These are phyloP conservation scores for Drosophila trichaetosa DNA, from an alignment of 2,888 invertebrate species.

Conservation along the genomic window DNA sequence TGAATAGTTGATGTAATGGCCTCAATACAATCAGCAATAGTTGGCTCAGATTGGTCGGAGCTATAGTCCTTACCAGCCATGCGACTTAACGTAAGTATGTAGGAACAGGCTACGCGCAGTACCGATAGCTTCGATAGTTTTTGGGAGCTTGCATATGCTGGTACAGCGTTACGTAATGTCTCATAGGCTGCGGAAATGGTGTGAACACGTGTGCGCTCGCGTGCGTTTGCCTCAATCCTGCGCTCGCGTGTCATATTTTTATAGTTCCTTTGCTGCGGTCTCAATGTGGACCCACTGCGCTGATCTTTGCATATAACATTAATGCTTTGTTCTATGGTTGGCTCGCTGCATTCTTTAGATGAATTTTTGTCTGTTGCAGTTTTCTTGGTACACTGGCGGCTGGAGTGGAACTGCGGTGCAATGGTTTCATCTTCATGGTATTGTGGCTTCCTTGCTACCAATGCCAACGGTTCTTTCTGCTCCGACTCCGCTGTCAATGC, in stretches of 20 bases:
- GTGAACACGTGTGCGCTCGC: slow-evolving; percentile 96
- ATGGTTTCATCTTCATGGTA: slow-evolving; percentile 4
- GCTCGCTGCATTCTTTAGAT: neutral
- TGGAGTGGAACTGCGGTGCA: slow-evolving; percentile 22
- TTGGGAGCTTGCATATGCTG: slow-evolving; percentile 96
- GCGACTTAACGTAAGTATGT: slow-evolving; percentile 94
- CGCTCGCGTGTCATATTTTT: slow-evolving; percentile 98
- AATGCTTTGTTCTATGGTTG: slow-evolving; percentile 15
- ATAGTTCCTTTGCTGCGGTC: slow-evolving; percentile 93
- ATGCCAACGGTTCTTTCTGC: slow-evolving; percentile 88
- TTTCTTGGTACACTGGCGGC: slow-evolving; percentile 23
- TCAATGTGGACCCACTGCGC: slow-evolving; percentile 48
- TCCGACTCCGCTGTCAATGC: slow-evolving; percentile 60
- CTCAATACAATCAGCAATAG: slow-evolving; percentile 92
- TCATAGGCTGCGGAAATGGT: slow-evolving; percentile 98
- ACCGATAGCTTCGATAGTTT: slow-evolving; percentile 97
- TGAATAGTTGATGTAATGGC: slow-evolving; percentile 96
- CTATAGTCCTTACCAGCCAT: slow-evolving; percentile 90
- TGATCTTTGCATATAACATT: slow-evolving; percentile 36
- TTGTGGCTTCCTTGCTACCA: slow-evolving; percentile 86
- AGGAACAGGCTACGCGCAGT: slow-evolving; percentile 95
- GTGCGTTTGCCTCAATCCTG: slow-evolving; percentile 96
- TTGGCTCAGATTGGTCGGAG: slow-evolving; percentile 87
- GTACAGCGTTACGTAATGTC: slow-evolving; percentile 92
- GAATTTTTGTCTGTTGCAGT: slow-evolving; percentile 16